Percentiles rank a stretch among this genome's conserved stretches.
These are phyloP conservation scores for Zosterops hypoxanthus DNA, from an alignment of 2,113 vertebrate species.

Conservation along the genomic window DNA sequence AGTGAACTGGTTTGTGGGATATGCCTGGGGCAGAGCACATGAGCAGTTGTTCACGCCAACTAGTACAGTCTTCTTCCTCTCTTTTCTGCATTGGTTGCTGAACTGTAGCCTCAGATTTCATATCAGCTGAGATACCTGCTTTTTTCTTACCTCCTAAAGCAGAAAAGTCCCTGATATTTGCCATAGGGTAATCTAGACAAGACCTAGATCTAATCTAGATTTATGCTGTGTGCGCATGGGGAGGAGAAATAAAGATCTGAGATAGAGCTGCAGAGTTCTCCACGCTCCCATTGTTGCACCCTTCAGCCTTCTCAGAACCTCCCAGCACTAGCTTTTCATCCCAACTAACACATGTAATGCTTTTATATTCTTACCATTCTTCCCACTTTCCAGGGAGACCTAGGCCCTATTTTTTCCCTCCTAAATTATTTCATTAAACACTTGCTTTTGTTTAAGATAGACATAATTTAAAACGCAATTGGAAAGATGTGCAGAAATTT, in stretches of 20 bases:
- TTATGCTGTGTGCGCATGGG: not conserved
- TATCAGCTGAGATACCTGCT: not conserved
- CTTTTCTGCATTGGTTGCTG: not conserved
- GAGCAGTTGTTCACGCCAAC: not conserved
- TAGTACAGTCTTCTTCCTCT: not conserved
- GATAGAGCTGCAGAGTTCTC: not conserved
- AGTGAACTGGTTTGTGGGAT: not conserved
- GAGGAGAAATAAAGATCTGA: not conserved
- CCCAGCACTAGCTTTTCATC: not conserved
- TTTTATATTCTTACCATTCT: not conserved
- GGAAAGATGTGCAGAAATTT: not conserved
- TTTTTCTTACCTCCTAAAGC: not conserved
- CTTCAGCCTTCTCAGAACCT: not conserved
- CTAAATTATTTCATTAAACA: not conserved
- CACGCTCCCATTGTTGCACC: fast-evolving
- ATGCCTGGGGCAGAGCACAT: not conserved
- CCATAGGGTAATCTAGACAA: not conserved
- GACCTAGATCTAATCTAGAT: not conserved
- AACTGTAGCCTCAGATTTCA: not conserved
- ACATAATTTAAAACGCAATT: not conserved
- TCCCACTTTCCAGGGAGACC: not conserved
- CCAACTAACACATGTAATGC: not conserved
- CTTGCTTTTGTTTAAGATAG: not conserved
- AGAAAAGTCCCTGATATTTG: not conserved
- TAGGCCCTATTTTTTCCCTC: not conserved